Evolutionary conservation across 2,113 vertebrate genomes (phyloP).

Genomic region (Marmota flaviventris): DNA sequence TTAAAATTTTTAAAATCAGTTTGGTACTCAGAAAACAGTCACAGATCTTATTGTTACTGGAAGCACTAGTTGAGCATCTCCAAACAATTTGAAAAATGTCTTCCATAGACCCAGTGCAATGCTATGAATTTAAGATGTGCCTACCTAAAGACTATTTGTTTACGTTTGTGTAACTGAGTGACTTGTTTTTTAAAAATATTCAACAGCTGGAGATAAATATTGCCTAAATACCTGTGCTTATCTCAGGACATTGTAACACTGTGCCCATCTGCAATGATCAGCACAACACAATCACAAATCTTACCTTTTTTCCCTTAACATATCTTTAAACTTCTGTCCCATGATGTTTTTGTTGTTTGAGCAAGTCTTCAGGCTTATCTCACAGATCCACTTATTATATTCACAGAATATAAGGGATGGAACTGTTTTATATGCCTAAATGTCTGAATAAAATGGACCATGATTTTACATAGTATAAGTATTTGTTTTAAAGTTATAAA

Average conservation of each 20-base stretch:
- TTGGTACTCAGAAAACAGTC: background rate
- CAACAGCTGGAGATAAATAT: background rate
- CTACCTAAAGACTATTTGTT: background rate
- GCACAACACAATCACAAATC: background rate
- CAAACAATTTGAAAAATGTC: background rate
- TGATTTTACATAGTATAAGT: background rate
- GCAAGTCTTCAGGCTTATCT: background rate
- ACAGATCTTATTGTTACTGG: background rate
- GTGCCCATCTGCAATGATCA: background rate
- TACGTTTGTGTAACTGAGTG: background rate
- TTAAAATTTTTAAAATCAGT: background rate
- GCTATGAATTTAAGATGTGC: background rate
- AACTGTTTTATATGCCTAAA: background rate
- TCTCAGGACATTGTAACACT: background rate
- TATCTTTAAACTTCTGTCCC: background rate
- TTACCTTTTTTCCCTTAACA: background rate
- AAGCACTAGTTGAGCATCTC: background rate
- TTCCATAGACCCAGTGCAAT: background rate
- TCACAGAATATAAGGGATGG: background rate
- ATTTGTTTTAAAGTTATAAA: background rate
- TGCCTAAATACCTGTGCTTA: background rate
- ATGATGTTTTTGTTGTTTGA: background rate
- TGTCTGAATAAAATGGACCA: background rate
- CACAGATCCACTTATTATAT: background rate
- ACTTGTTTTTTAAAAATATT: background rate